Evolutionary conservation across 2,888 invertebrate species (phyloP).

Genomic region (Mesorhabditis sp.): DNA sequence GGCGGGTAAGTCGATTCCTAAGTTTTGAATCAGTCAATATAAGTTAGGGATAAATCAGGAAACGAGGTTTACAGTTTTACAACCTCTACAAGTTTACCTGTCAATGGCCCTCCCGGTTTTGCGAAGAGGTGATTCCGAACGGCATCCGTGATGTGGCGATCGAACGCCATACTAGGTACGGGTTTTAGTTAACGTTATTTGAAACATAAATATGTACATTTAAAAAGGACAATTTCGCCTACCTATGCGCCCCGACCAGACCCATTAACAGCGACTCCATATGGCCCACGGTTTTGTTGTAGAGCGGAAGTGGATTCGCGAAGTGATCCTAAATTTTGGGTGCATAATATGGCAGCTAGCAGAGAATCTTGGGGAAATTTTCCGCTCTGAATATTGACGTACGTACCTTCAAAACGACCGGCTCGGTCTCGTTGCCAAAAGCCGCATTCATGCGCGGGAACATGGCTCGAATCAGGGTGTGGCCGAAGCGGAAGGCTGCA

Average conservation of each 20-base stretch:
- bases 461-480: slow-evolving; percentile 75
- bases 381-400: slow-evolving; percentile 18
- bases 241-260: slow-evolving; percentile 47
- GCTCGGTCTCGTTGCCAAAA: slow-evolving; percentile 29
- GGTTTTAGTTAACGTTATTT: not conserved
- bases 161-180: slow-evolving; percentile 49
- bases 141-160: slow-evolving; percentile 51
- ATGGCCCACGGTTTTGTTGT: slow-evolving; percentile 51
- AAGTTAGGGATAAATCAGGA: not conserved
- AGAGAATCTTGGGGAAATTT: slow-evolving; percentile 5
- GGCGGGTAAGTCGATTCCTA: slow-evolving; percentile 76
- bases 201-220: slow-evolving; percentile 1
- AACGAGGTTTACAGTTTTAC: not conserved
- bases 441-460: slow-evolving; percentile 66
- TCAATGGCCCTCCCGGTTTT: slow-evolving; percentile 52
- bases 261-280: slow-evolving; percentile 58
- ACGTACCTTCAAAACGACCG: slow-evolving; percentile 23
- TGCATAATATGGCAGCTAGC: too few relatives aligned
- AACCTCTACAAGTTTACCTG: slow-evolving; percentile 20
- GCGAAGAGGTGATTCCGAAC: slow-evolving; percentile 79
- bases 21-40: too few relatives aligned
- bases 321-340: slow-evolving; percentile 30
- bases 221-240: not conserved
- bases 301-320: slow-evolving; percentile 48
- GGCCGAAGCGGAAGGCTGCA: slow-evolving; percentile 68